phyloP scores from a whole-genome alignment of 2,797 vertebrate species.

The Poecile montanus region DNA sequence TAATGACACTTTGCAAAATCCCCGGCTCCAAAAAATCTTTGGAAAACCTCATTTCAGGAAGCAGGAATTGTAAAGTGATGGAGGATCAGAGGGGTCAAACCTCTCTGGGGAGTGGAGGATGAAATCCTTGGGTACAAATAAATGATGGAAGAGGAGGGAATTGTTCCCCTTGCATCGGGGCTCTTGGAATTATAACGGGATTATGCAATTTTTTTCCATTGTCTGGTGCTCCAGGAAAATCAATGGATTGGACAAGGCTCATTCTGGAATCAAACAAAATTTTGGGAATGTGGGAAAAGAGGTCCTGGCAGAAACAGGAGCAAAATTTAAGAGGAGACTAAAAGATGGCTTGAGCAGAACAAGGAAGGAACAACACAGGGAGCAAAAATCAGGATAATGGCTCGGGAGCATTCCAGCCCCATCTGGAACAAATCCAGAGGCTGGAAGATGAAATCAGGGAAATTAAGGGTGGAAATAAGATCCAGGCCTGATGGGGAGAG shows the following conservation, averaged over 20 bases:
- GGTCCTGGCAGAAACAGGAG: background rate
- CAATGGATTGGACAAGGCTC: background rate
- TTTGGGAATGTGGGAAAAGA: background rate
- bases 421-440: background rate
- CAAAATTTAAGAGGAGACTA: background rate
- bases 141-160: background rate
- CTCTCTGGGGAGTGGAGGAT: background rate
- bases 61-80: background rate
- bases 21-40: rapidly evolving
- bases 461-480: background rate
- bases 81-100: background rate
- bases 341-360: background rate
- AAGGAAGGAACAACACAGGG: background rate
- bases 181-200: background rate
- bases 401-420: background rate
- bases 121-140: background rate
- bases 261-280: background rate
- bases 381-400: background rate
- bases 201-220: background rate
- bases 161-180: background rate
- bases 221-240: background rate
- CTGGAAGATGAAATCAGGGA: background rate
- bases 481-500: background rate
- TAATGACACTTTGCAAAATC: background rate
- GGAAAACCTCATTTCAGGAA: background rate